These are phyloP conservation scores for Strigops habroptila DNA, from an alignment of 2,113 vertebrate species.

Conservation along the genomic window DNA sequence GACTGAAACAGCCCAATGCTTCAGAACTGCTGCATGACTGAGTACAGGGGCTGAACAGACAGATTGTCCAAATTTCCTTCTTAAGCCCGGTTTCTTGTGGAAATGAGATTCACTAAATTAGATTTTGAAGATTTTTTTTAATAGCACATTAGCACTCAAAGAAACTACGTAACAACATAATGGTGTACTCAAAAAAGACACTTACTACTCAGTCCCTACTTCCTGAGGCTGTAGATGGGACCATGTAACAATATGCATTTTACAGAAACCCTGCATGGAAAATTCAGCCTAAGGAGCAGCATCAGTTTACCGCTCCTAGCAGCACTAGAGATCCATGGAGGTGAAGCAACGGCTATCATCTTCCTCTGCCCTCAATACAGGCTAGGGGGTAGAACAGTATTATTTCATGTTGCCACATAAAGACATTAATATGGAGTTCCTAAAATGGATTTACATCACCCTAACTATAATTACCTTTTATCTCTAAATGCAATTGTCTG, in stretches of 20 bases:
- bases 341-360: background rate
- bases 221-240: background rate
- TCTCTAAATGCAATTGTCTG: background rate
- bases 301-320: background rate
- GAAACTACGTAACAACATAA: background rate
- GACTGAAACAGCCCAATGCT: background rate
- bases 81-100: background rate
- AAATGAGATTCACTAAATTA: background rate
- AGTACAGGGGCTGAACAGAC: background rate
- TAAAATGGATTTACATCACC: background rate
- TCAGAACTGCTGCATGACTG: background rate
- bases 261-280: background rate
- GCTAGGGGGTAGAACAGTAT: background rate
- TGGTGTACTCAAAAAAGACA: background rate
- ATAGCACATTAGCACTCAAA: background rate
- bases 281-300: background rate
- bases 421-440: background rate
- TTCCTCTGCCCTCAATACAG: background rate
- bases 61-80: background rate
- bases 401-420: background rate
- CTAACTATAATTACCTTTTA: background rate
- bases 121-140: background rate
- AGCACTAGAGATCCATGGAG: background rate
- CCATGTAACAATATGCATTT: background rate
- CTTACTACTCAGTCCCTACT: background rate